These are phyloP conservation scores for Aradus depressus DNA, from an alignment of 2,888 invertebrate species.

Conservation along the genomic window DNA sequence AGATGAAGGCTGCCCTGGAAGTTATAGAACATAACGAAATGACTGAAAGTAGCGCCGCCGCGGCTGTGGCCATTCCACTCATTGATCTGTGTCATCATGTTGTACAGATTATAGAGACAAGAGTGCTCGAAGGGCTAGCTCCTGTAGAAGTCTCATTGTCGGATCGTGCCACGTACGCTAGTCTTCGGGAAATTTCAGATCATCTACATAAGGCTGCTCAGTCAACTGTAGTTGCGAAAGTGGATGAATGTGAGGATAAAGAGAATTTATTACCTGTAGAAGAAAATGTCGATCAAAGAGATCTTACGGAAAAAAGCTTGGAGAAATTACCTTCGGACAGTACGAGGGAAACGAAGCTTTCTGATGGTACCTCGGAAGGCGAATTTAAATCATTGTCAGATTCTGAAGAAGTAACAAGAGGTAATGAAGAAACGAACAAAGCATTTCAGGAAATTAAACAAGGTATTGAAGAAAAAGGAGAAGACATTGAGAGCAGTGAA, in stretches of 20 bases:
- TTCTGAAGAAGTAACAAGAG: not conserved
- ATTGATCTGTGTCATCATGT: slow-evolving; percentile 33
- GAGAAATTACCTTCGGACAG: no score
- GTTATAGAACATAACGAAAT: slow-evolving; percentile 16
- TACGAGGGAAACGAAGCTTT: no score
- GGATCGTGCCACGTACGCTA: slow-evolving; percentile 22
- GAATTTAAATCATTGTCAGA: not conserved
- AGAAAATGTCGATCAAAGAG: no score
- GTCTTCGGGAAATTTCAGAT: slow-evolving; percentile 17
- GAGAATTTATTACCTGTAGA: not conserved
- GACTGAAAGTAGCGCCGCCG: not conserved
- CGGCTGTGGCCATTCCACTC: slow-evolving; percentile 33
- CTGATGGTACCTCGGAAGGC: no score
- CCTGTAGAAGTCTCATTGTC: slow-evolving; percentile 12
- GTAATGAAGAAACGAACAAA: no score
- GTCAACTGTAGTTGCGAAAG: slow-evolving; percentile 7
- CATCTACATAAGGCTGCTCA: slow-evolving; percentile 3
- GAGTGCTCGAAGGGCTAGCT: slow-evolving; percentile 15
- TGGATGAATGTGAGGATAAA: slow-evolving; percentile 3
- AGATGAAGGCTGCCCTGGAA: slow-evolving; percentile 20
- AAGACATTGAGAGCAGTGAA: no score
- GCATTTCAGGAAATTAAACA: no score
- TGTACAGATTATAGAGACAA: slow-evolving; percentile 24
- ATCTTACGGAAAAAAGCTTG: no score
- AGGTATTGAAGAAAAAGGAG: no score